Conservation (phyloP, 2,888 invertebrate species). For the Nesidiocoris tenuis region DNA sequence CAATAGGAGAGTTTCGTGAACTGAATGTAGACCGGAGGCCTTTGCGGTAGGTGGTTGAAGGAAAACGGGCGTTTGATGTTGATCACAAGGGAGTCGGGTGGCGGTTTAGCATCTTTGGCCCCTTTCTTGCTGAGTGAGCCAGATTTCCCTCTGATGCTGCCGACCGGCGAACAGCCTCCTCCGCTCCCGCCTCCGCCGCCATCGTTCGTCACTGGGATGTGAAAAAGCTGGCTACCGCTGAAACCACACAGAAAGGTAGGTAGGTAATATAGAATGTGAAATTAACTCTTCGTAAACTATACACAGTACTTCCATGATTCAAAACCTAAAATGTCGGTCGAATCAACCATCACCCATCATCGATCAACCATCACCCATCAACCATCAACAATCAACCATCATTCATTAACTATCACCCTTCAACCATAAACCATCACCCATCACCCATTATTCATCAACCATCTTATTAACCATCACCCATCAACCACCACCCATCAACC, state of each 20-base stretch:
- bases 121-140: conserved; percentile 45
- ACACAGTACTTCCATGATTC: too few relatives aligned
- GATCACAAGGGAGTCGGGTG: conserved; percentile 45
- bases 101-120: conserved; percentile 29
- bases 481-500: too few relatives aligned
- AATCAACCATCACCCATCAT: too few relatives aligned
- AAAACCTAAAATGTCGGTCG: too few relatives aligned
- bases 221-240: conserved; percentile 46
- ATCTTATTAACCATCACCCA: too few relatives aligned
- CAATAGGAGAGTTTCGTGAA: conserved; percentile 46
- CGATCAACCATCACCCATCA: too few relatives aligned
- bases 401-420: too few relatives aligned
- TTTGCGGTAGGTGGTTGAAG: conserved; percentile 47
- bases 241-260: conserved; percentile 22
- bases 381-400: too few relatives aligned
- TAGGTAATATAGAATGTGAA: too few relatives aligned
- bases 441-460: too few relatives aligned
- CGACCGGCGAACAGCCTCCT: conserved; percentile 41
- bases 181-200: conserved; percentile 24
- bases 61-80: conserved; percentile 48
- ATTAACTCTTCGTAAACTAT: too few relatives aligned
- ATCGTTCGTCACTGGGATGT: conserved; percentile 31
- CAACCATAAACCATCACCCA: too few relatives aligned
- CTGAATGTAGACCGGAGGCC: conserved; percentile 46
- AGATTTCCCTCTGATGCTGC: conserved; percentile 41